Percentiles rank a stretch among this genome's conserved stretches.
Conservation (phyloP, 1,140 invertebrate species). For the Dendrolimus kikuchii region DNA sequence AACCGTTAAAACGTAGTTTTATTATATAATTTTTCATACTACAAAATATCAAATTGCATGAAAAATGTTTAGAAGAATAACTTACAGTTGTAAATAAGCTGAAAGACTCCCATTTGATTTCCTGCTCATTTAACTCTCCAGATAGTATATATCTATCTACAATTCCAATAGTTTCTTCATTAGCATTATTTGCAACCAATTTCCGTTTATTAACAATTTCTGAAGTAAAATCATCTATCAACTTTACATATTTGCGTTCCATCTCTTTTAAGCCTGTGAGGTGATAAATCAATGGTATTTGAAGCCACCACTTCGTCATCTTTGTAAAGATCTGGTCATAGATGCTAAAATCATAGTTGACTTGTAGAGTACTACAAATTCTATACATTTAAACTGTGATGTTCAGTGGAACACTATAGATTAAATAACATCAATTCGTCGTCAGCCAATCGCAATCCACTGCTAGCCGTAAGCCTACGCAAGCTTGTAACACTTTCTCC, state of each 20-base stretch:
- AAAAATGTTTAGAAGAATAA: slow-evolving; percentile 2
- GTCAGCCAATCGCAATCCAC: too few species aligned
- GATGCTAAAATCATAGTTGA: slow-evolving; percentile 25
- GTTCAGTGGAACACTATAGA: too few species aligned
- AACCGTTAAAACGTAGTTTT: not conserved
- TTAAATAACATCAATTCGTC: too few species aligned
- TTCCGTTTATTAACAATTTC: slow-evolving; percentile 33
- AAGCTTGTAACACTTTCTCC: too few species aligned
- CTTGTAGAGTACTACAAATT: not conserved
- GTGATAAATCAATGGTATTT: slow-evolving; percentile 39
- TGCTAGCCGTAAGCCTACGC: too few species aligned
- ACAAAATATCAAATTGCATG: slow-evolving; percentile 1
- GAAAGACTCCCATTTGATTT: slow-evolving; percentile 37
- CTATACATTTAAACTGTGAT: too few species aligned
- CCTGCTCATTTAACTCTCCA: slow-evolving; percentile 26
- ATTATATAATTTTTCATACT: not conserved
- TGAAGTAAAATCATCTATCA: slow-evolving; percentile 27
- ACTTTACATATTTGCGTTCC: slow-evolving; percentile 20
- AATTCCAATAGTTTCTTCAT: slow-evolving; percentile 28
- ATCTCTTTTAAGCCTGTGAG: slow-evolving; percentile 20
- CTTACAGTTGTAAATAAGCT: slow-evolving; percentile 50
- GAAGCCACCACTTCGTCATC: slow-evolving; percentile 53
- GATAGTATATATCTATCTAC: slow-evolving; percentile 39
- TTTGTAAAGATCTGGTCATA: slow-evolving; percentile 39
- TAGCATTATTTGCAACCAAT: slow-evolving; percentile 14